Evolutionary conservation across 2,797 vertebrate genomes (phyloP).

Genomic region (Tragopan temminckii): DNA sequence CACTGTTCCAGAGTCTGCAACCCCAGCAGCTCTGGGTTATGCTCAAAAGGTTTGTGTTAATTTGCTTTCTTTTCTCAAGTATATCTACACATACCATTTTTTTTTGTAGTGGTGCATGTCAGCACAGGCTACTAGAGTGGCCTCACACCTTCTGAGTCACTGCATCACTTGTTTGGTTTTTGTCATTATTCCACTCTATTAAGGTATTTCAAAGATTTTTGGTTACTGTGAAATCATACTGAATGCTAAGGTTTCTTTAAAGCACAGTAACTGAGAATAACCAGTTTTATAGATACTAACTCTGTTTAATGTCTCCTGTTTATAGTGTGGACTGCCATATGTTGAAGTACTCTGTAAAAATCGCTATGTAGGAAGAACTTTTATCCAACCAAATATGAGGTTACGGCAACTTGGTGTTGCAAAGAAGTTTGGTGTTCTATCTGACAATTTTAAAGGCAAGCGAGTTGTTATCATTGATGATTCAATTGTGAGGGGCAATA

Average conservation of each 20-base stretch:
- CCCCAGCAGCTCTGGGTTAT: slow-evolving; percentile 96
- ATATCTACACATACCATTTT: not conserved
- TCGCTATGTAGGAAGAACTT: slow-evolving; percentile 95
- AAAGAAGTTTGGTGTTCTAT: slow-evolving; percentile 97
- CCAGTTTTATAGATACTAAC: not conserved
- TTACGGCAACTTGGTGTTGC: slow-evolving; percentile 96
- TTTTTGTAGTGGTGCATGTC: not conserved
- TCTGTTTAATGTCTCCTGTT: slow-evolving; percentile 15
- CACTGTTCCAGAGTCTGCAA: slow-evolving; percentile 98
- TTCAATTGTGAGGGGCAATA: slow-evolving; percentile 98
- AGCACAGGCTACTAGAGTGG: not conserved
- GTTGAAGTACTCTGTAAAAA: slow-evolving; percentile 98
- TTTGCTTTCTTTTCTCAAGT: not conserved
- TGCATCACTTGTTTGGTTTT: not conserved
- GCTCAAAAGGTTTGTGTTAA: slow-evolving; percentile 87
- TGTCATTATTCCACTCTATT: not conserved
- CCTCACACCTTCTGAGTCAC: not conserved
- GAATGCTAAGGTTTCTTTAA: not conserved
- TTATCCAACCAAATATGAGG: slow-evolving; percentile 97
- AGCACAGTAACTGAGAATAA: not conserved
- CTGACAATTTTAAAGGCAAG: slow-evolving; percentile 97
- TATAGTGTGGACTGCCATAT: slow-evolving; percentile 92
- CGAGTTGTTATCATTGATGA: slow-evolving; percentile 95
- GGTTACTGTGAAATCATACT: not conserved
- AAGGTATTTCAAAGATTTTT: not conserved